Conservation (phyloP, 2,888 invertebrate species). For the Torymus aiolomorphi region DNA sequence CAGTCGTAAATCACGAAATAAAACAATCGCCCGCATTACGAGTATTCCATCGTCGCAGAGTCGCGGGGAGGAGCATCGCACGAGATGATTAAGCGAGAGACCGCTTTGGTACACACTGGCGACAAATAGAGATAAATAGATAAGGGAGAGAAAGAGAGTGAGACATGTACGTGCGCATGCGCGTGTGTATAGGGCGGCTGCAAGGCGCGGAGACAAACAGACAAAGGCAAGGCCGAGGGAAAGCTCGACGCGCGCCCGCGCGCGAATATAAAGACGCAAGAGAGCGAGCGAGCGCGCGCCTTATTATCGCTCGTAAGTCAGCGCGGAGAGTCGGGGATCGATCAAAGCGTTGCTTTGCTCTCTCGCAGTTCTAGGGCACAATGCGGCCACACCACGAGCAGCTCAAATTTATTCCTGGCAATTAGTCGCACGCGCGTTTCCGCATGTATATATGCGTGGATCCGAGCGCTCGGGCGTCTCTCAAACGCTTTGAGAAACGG, state of each 20-base stretch:
- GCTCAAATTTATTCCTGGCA: constrained; percentile 50
- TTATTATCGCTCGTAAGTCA: constrained; percentile 44
- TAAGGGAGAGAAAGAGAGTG: constrained; percentile 12
- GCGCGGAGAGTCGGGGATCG: constrained; percentile 26
- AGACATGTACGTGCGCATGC: background rate
- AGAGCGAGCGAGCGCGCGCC: background rate
- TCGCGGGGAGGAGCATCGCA: background rate
- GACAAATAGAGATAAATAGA: constrained; percentile 52
- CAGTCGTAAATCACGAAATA: constrained; percentile 13
- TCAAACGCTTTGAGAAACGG: background rate
- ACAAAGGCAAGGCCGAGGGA: background rate
- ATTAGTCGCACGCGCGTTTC: constrained; percentile 40
- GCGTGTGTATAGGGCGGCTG: too few species aligned
- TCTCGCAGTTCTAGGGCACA: background rate
- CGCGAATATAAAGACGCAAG: constrained; percentile 17
- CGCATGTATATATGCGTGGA: background rate
- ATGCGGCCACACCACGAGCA: background rate
- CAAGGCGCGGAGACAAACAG: constrained; percentile 30
- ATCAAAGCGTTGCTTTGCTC: constrained; percentile 35
- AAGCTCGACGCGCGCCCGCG: background rate
- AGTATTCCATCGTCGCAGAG: background rate
- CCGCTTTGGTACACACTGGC: constrained; percentile 3
- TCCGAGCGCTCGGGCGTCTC: constrained; percentile 10
- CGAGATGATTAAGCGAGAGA: constrained; percentile 20
- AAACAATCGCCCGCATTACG: background rate